Conservation (phyloP, 2,797 vertebrate genomes). For the Acanthopagrus latus region DNA sequence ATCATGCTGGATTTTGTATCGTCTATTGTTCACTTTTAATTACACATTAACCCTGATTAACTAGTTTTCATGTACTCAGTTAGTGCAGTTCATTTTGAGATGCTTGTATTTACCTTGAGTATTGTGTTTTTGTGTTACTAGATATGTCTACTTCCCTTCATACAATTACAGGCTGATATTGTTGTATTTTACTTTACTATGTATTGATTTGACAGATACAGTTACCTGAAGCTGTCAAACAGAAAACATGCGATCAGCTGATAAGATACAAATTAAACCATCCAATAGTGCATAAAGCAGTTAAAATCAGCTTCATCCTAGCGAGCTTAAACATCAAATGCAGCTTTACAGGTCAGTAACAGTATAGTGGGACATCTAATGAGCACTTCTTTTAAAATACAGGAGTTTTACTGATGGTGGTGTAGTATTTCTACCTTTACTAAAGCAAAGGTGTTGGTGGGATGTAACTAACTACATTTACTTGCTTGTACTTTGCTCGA, state of each 20-base stretch:
- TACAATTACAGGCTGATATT: neutral
- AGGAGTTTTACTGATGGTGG: neutral
- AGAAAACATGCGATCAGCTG: neutral
- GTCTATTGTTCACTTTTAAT: neutral
- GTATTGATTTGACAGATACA: neutral
- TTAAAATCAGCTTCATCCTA: neutral
- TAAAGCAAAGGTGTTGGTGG: neutral
- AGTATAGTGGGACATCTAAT: no score
- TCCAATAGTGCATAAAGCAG: neutral
- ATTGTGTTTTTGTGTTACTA: neutral
- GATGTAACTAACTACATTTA: no score
- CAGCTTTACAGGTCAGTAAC: neutral
- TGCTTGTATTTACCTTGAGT: neutral
- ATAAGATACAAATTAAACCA: neutral
- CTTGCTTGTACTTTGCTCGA: no score
- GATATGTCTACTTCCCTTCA: neutral
- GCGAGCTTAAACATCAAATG: neutral
- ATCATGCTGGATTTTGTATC: neutral
- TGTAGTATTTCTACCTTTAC: neutral
- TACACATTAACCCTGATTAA: neutral
- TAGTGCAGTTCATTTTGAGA: neutral
- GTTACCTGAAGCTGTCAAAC: neutral
- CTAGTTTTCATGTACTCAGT: neutral
- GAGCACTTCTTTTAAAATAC: neutral
- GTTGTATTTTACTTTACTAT: neutral